phyloP scores from a whole-genome alignment of 2,888 invertebrate species.

The Melieria crassipennis region DNA sequence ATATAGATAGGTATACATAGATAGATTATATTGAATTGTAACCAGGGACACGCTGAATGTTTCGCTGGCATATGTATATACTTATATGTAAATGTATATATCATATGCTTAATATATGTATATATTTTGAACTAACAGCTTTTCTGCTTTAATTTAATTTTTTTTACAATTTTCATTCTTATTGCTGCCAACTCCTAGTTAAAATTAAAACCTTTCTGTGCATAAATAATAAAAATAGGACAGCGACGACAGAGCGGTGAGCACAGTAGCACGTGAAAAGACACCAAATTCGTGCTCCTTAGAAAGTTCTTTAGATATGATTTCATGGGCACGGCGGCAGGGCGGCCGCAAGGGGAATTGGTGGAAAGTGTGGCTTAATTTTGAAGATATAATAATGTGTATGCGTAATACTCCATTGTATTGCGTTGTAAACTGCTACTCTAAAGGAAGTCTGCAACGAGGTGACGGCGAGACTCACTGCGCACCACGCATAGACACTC shows the following conservation, averaged over 20 bases:
- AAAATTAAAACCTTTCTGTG: constrained; percentile 29
- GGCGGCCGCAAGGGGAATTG: neutral
- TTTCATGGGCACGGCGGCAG: neutral
- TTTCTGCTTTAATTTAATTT: constrained; percentile 44
- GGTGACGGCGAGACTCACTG: too few species aligned
- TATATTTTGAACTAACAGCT: constrained; percentile 45
- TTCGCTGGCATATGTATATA: neutral
- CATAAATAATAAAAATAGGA: constrained; percentile 25
- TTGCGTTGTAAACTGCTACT: constrained; percentile 17
- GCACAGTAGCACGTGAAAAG: neutral
- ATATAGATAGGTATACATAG: too few species aligned
- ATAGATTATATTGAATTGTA: too few species aligned
- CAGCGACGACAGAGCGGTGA: constrained; percentile 13
- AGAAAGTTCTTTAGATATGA: constrained; percentile 14
- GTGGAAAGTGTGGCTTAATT: neutral
- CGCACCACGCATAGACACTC: too few species aligned
- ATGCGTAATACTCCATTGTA: neutral
- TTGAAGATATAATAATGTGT: neutral
- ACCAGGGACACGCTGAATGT: too few species aligned
- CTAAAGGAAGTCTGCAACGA: neutral
- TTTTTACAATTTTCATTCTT: constrained; percentile 35
- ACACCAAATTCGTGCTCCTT: constrained; percentile 9
- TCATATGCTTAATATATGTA: neutral
- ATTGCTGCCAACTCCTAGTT: constrained; percentile 31
- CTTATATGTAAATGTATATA: neutral